Evolutionary conservation across 2,113 vertebrate genomes (phyloP).

Genomic region (Odontesthes bonariensis): DNA sequence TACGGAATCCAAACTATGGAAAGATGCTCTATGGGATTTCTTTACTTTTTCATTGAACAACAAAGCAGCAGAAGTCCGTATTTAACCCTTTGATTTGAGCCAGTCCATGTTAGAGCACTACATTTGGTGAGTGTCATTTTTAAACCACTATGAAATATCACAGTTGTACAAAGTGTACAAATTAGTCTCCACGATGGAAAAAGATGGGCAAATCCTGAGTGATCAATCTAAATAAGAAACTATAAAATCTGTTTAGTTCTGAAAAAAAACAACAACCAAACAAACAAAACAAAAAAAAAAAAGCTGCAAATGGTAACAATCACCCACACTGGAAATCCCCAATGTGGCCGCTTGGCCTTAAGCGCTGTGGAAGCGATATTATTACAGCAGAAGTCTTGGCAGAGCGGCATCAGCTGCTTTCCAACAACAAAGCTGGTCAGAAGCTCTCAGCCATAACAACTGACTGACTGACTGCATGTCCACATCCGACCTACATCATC

Average conservation of each 20-base stretch:
- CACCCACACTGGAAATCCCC: constrained; percentile 64
- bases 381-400: constrained; percentile 53
- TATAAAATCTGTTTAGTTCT: constrained; percentile 11
- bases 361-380: constrained; percentile 54
- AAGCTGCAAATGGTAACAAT: constrained; percentile 28
- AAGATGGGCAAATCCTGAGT: neutral
- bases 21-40: neutral
- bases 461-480: constrained; percentile 30
- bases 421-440: constrained; percentile 50
- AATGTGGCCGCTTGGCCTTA: constrained; percentile 21
- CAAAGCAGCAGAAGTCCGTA: neutral
- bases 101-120: neutral
- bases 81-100: neutral
- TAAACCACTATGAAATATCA: neutral
- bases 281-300: too few species aligned
- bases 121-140: neutral
- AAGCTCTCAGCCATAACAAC: constrained; percentile 23
- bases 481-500: neutral
- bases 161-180: neutral
- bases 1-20: neutral
- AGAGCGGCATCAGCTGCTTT: constrained; percentile 42
- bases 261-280: too few species aligned
- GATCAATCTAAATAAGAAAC: neutral
- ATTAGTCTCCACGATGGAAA: neutral
- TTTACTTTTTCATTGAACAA: neutral